Conservation (phyloP, 2,888 invertebrate species). For the Drosophila affinis region DNA sequence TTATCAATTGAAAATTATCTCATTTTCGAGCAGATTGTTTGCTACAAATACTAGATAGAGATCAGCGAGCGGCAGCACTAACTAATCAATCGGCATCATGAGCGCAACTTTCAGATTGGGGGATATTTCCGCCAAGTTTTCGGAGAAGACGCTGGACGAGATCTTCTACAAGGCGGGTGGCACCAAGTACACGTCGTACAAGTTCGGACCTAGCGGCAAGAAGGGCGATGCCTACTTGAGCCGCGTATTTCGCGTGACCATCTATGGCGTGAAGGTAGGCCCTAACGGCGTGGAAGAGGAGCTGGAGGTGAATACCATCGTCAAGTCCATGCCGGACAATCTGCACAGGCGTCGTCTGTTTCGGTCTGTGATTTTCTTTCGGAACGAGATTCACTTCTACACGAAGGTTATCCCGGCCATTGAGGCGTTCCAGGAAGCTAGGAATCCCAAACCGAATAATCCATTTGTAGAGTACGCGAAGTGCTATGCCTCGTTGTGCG, state of each 20-base stretch:
- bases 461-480: constrained; percentile 85
- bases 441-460: constrained; percentile 78
- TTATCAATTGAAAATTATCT: neutral
- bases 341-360: constrained; percentile 87
- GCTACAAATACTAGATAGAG: constrained; percentile 28
- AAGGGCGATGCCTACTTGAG: constrained; percentile 90
- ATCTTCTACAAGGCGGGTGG: constrained; percentile 82
- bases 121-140: constrained; percentile 83
- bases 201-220: constrained; percentile 83
- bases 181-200: constrained; percentile 82
- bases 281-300: constrained; percentile 36
- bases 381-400: constrained; percentile 89
- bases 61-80: constrained; percentile 6
- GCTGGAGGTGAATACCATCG: constrained; percentile 85
- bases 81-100: constrained; percentile 41
- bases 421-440: constrained; percentile 77
- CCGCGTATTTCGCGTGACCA: constrained; percentile 86
- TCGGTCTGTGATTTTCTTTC: constrained; percentile 88
- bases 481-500: constrained; percentile 84
- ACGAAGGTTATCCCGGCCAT: constrained; percentile 80
- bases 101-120: constrained; percentile 60
- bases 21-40: neutral
- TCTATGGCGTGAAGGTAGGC: constrained; percentile 83
- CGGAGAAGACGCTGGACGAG: constrained; percentile 82
- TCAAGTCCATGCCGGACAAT: constrained; percentile 88